Evolutionary conservation across 2,797 vertebrate genomes (phyloP).

Genomic region (Petrocephalus sullivani): DNA sequence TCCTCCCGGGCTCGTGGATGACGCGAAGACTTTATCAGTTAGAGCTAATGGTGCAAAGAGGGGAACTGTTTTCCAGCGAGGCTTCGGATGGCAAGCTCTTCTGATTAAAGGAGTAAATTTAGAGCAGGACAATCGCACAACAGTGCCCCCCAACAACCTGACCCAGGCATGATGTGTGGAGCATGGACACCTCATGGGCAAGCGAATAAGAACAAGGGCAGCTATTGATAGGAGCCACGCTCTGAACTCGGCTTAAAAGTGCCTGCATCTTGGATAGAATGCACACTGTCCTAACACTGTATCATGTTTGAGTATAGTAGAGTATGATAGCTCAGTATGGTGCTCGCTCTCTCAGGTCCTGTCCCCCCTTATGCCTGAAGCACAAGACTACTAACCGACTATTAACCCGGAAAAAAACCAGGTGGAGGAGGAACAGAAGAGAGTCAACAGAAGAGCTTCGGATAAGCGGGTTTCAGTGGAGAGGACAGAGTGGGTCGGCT

Average conservation of each 20-base stretch:
- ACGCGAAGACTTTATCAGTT: neutral
- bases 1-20: neutral
- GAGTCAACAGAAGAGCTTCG: neutral
- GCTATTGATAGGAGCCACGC: conserved; percentile 7
- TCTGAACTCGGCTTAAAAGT: neutral
- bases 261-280: neutral
- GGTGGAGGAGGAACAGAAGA: neutral
- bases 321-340: neutral
- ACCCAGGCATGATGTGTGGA: neutral
- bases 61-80: neutral
- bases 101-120: conserved; percentile 1
- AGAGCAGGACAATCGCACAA: neutral
- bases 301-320: neutral
- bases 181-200: conserved; percentile 16
- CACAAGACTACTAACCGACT: neutral
- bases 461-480: neutral
- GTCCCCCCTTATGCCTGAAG: no score
- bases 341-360: neutral
- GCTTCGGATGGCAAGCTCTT: neutral
- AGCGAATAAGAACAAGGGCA: conserved; percentile 15
- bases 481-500: neutral
- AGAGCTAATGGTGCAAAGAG: neutral
- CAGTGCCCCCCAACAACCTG: conserved; percentile 4
- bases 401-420: neutral
- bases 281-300: neutral